phyloP scores from a whole-genome alignment of 2,888 invertebrate genomes.

The Epinotia brunnichana region DNA sequence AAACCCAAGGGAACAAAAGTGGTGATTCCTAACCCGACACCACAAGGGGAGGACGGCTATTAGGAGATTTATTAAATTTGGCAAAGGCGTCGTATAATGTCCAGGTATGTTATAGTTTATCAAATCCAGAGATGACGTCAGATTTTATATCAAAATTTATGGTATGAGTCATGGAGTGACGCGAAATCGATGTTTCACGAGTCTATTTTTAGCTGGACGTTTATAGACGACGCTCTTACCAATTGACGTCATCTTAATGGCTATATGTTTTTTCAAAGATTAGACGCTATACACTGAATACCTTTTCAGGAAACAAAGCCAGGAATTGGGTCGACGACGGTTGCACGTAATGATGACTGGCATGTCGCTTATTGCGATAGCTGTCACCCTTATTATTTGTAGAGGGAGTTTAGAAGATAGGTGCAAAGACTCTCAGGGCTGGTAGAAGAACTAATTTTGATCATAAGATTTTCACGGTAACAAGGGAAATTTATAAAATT shows the following conservation, averaged over 20 bases:
- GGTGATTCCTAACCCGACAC: too few relatives aligned
- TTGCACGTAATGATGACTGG: conserved; percentile 1
- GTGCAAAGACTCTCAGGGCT: too few relatives aligned
- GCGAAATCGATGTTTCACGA: conserved; percentile 34
- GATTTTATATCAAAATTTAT: conserved; percentile 25
- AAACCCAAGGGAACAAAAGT: too few relatives aligned
- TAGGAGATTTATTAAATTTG: not conserved
- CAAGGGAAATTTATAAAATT: too few relatives aligned
- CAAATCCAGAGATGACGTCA: conserved; percentile 8
- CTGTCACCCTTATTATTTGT: not conserved
- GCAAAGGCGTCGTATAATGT: not conserved
- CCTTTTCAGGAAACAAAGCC: conserved; percentile 21
- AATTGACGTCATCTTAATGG: conserved; percentile 34
- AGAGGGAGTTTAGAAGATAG: too few relatives aligned
- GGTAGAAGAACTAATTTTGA: too few relatives aligned
- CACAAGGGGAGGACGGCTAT: too few relatives aligned
- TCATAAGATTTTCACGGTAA: too few relatives aligned
- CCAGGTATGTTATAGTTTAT: not conserved
- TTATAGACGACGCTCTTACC: conserved; percentile 39
- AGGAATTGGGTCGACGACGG: conserved; percentile 5
- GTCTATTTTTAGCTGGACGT: conserved; percentile 35
- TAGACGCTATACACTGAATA: conserved; percentile 24
- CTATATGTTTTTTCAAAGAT: conserved; percentile 35
- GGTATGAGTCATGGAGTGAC: conserved; percentile 34
- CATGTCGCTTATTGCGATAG: not conserved